Evolutionary conservation across 2,797 vertebrate genomes (phyloP).

Genomic region (Cynodonichthys magdalenae): DNA sequence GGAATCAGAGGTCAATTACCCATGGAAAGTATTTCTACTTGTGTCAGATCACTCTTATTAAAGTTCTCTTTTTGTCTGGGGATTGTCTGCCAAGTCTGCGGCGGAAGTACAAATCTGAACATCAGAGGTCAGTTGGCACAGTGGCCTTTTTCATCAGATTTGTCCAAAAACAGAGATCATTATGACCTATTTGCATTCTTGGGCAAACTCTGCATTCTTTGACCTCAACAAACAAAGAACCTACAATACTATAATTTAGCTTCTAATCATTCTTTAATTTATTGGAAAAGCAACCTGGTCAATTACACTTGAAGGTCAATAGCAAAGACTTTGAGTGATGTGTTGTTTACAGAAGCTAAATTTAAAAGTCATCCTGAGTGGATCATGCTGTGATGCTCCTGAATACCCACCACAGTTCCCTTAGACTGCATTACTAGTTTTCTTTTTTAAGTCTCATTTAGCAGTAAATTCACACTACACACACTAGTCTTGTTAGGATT

Average conservation of each 20-base stretch:
- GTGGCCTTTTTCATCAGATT: constrained; percentile 62
- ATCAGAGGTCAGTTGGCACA: constrained; percentile 67
- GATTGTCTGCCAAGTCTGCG: constrained; percentile 72
- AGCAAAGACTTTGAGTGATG: constrained; percentile 13
- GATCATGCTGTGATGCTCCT: constrained; percentile 16
- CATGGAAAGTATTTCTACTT: constrained; percentile 77
- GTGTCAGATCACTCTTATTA: constrained; percentile 74
- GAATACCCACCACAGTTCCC: background rate
- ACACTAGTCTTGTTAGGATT: constrained; percentile 5
- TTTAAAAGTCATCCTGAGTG: constrained; percentile 24
- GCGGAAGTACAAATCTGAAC: constrained; percentile 71
- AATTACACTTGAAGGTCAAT: constrained; percentile 20
- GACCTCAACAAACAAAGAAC: constrained; percentile 28
- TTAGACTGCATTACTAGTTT: constrained; percentile 6
- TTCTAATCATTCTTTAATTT: constrained; percentile 20
- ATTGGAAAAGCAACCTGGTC: constrained; percentile 21
- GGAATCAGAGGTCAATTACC: constrained; percentile 75
- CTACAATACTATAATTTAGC: background rate
- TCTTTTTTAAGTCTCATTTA: constrained; percentile 20
- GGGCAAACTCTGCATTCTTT: constrained; percentile 28
- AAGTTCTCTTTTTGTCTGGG: constrained; percentile 53
- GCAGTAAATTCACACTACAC: constrained; percentile 19
- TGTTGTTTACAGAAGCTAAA: constrained; percentile 10
- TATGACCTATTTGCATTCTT: constrained; percentile 64
- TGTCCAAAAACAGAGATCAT: constrained; percentile 58